phyloP scores from a whole-genome alignment of 2,888 invertebrate genomes.

The Andrena bucephala region DNA sequence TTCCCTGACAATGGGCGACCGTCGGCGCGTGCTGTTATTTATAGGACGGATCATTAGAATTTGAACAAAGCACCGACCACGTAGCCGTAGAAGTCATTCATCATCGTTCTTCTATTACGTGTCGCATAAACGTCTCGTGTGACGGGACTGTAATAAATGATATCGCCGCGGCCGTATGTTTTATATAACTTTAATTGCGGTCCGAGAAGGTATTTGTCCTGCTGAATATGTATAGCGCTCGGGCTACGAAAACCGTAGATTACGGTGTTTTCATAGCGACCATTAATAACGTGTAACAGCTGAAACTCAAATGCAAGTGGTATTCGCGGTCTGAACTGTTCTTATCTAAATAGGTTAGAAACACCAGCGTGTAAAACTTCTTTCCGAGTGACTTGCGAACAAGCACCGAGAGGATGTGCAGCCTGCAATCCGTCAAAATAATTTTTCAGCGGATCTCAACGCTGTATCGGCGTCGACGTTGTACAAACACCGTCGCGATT shows the following conservation, averaged over 20 bases:
- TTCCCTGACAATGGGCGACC: slow-evolving; percentile 58
- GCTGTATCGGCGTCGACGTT: slow-evolving; percentile 74
- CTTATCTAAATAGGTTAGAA: no score
- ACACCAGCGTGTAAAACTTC: neutral
- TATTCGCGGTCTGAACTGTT: neutral
- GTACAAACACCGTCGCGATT: slow-evolving; percentile 72
- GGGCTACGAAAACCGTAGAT: neutral
- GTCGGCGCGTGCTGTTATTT: slow-evolving; percentile 70
- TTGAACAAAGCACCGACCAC: slow-evolving; percentile 64
- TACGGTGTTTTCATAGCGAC: slow-evolving; percentile 1
- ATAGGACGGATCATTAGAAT: slow-evolving; percentile 66
- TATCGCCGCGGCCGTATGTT: slow-evolving; percentile 25
- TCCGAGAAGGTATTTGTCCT: slow-evolving; percentile 3
- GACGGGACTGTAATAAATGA: slow-evolving; percentile 51
- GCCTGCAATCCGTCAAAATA: slow-evolving; percentile 74
- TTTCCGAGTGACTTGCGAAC: neutral
- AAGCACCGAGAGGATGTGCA: neutral
- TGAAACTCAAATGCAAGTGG: neutral
- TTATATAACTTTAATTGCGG: slow-evolving; percentile 45
- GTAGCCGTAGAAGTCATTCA: slow-evolving; percentile 49
- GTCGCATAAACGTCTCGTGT: slow-evolving; percentile 45
- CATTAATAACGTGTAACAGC: neutral
- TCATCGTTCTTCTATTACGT: slow-evolving; percentile 55
- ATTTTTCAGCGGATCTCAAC: slow-evolving; percentile 62
- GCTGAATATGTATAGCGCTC: neutral